Percentiles rank a stretch among this genome's conserved stretches.
Conservation (phyloP, 1,140 invertebrate genomes). For the Capitella teleta region DNA sequence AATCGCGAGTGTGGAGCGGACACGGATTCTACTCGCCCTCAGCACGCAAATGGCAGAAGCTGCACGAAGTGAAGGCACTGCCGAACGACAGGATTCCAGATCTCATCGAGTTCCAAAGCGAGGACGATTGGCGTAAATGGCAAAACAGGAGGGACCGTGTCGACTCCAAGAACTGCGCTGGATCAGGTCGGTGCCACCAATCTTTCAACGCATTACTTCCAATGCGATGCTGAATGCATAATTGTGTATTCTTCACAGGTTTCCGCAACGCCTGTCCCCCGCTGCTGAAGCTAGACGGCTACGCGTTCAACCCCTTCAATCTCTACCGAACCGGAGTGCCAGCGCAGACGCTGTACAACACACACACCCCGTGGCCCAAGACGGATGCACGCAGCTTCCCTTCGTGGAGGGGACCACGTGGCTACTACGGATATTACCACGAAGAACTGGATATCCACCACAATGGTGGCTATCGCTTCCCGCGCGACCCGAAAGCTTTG, state of each 20-base stretch:
- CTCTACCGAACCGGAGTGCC: conserved; percentile 13
- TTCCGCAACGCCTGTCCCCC: conserved; percentile 7
- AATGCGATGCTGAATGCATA: too few species aligned
- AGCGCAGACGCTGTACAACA: conserved; percentile 10
- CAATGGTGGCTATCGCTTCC: conserved; percentile 11
- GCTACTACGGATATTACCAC: conserved; percentile 15
- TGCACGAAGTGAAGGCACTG: conserved; percentile 8
- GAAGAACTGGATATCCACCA: conserved; percentile 14
- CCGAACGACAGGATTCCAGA: conserved; percentile 11
- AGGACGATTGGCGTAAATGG: conserved; percentile 13
- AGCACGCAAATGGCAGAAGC: conserved; percentile 5
- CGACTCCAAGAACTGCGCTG: conserved; percentile 8
- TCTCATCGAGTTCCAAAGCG: conserved; percentile 11
- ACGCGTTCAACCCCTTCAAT: conserved; percentile 13
- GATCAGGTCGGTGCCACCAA: too few species aligned
- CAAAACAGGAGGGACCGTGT: conserved; percentile 7
- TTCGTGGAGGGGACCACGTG: conserved; percentile 5
- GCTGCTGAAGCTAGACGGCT: conserved; percentile 11
- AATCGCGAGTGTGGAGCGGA: conserved; percentile 10
- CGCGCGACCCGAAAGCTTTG: conserved; percentile 9
- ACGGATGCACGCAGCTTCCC: conserved; percentile 10
- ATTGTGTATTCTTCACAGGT: conserved; percentile 1
- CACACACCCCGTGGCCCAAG: conserved; percentile 13
- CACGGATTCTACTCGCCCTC: conserved; percentile 8
- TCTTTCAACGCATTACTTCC: too few species aligned